Evolutionary conservation across 2,888 invertebrate species (phyloP).

Genomic region (Tenthredo livida): DNA sequence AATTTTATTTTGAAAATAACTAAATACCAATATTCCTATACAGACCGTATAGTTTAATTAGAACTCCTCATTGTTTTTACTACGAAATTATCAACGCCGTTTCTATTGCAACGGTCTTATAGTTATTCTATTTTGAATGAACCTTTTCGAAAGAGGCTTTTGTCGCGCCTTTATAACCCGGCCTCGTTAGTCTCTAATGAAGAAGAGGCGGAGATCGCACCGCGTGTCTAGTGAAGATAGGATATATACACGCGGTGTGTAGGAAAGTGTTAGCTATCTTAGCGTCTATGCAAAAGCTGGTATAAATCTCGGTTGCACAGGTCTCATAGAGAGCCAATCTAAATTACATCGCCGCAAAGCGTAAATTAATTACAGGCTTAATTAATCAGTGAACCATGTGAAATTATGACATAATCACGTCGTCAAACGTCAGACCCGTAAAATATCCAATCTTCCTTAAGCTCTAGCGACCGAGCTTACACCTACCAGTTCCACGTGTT

Average conservation of each 20-base stretch:
- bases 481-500: not conserved
- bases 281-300: not conserved
- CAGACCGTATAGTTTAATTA: not conserved
- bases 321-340: conserved; percentile 29
- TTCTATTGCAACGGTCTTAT: not conserved
- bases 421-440: conserved; percentile 31
- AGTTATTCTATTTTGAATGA: conserved; percentile 20
- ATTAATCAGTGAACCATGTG: conserved; percentile 44
- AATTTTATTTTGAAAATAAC: not conserved
- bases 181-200: conserved; percentile 42
- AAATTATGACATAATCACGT: conserved; percentile 38
- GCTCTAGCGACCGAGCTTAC: not conserved
- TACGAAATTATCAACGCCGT: not conserved
- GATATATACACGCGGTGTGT: not conserved
- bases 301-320: not conserved
- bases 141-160: not conserved
- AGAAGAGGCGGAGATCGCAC: conserved; percentile 9
- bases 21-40: not conserved
- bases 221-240: conserved; percentile 20
- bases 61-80: not conserved
- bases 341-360: conserved; percentile 41
- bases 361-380: conserved; percentile 34
- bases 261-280: not conserved
- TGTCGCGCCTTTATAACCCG: not conserved
- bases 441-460: conserved; percentile 32